Evolutionary conservation across 1,140 invertebrate genomes (phyloP), one percentile per base, ranked within the genome.

Genomic region (Harlomillsia oculata): DNA sequence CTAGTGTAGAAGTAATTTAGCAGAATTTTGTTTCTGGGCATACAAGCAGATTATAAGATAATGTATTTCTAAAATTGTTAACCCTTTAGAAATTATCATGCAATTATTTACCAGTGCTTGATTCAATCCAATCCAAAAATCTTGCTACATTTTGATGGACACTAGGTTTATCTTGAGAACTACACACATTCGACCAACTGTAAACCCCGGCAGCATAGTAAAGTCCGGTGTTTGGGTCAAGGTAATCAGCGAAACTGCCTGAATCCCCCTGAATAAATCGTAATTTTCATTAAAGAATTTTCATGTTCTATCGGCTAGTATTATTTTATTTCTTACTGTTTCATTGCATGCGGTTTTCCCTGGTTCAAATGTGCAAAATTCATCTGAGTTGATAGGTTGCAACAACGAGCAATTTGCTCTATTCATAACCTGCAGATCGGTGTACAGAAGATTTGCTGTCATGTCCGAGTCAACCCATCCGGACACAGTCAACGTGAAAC

Each of bases 111-210:
- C 41, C 41, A 8, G 41, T 44, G 16, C 6, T 44, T 6, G 6
- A 6, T 25, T 44, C 41, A 44, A 44, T 44, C 41, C 41, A 44
- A n/a, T 44, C 41, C 5, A 44, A 5, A 25, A 8, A 44, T 25
- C 41, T 11, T 21, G 41, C 41, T 9, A 44, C 41, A 23, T 44
- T 44, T n/a, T 44, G 41, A 11, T 44, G 41, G 5, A 44, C 41
- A 44, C 13, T 23, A 11, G 41, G 41, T n/a, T 6, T 9, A 25
- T 5, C 5, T 6, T 9, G 3, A 44, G 41, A 23, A 3, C 3
- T 44, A n/a, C 41, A 44, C 13, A 21, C 18, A 25, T 44, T 44
- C 9, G 9, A 9, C 41, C 41, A 44, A 44, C 41, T 44, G 41
- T 20, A 44, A 44, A 44, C 26, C 8, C 41, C 41, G 5, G 21